phyloP scores from a whole-genome alignment of 2,888 invertebrate species.

The Pseudococcus jackbeardsleyi region DNA sequence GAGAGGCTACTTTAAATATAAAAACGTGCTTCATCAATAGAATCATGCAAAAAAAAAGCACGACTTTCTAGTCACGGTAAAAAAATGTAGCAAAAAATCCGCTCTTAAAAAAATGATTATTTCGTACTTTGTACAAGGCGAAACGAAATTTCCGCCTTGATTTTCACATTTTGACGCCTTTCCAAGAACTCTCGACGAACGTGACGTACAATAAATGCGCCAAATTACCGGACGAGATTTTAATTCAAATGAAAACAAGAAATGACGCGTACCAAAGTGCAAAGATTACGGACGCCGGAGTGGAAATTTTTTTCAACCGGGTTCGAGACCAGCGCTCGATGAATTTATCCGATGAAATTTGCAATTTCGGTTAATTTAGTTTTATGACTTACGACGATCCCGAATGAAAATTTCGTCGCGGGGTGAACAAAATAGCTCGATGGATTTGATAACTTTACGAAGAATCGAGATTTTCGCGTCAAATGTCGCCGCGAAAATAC shows the following conservation, averaged over 20 bases:
- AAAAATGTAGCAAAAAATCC: slow-evolving; percentile 26
- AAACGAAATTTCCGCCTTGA: slow-evolving; percentile 21
- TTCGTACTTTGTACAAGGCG: slow-evolving; percentile 22
- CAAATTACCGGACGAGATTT: slow-evolving; percentile 42
- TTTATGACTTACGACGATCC: slow-evolving; percentile 17
- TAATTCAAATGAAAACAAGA: slow-evolving; percentile 48
- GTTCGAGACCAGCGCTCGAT: background rate
- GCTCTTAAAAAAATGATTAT: slow-evolving; percentile 48
- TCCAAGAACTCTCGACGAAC: slow-evolving; percentile 21
- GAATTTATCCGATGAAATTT: slow-evolving; percentile 16
- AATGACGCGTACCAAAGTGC: slow-evolving; percentile 45
- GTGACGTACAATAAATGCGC: slow-evolving; percentile 47
- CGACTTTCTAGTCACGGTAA: slow-evolving; percentile 9
- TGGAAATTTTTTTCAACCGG: background rate
- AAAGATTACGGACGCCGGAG: slow-evolving; percentile 44
- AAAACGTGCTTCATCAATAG: slow-evolving; percentile 44
- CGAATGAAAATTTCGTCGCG: background rate
- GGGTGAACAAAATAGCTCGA: background rate
- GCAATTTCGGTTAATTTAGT: slow-evolving; percentile 39
- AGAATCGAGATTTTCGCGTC: background rate
- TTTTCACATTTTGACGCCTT: slow-evolving; percentile 18
- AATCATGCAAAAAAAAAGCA: slow-evolving; percentile 36
- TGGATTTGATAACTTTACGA: background rate
- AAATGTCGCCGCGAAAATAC: background rate
- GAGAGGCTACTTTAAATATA: slow-evolving; percentile 36